These are phyloP conservation scores for Emydoidea blandingii DNA, from an alignment of 2,797 vertebrate genomes.

Conservation along the genomic window DNA sequence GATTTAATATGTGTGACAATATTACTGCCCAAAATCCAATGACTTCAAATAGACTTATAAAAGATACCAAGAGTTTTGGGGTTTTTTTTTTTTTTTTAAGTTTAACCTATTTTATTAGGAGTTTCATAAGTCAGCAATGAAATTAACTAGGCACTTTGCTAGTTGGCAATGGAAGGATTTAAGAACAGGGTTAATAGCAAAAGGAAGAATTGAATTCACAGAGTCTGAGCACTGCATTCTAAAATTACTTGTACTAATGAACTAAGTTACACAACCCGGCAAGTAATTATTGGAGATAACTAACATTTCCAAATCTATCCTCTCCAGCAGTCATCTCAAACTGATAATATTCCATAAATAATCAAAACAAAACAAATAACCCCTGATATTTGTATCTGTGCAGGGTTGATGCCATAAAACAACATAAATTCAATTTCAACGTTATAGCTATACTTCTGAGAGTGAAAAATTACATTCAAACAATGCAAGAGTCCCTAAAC, in stretches of 20 bases:
- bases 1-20: not conserved
- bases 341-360: not conserved
- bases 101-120: not conserved
- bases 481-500: not conserved
- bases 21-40: not conserved
- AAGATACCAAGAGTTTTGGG: not conserved
- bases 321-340: not conserved
- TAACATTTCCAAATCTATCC: not conserved
- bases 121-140: not conserved
- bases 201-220: not conserved
- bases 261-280: slow-evolving; percentile 11
- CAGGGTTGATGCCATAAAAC: not conserved
- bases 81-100: not conserved
- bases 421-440: not conserved
- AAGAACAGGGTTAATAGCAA: not conserved
- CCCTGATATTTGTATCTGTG: not conserved
- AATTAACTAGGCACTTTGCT: not conserved
- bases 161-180: not conserved
- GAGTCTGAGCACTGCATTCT: not conserved
- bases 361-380: not conserved
- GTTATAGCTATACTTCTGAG: not conserved
- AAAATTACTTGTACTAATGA: not conserved
- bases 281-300: not conserved
- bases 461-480: not conserved
- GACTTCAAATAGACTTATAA: not conserved